Evolutionary conservation across 1,140 invertebrate species (phyloP).

Genomic region (Lerema accius): DNA sequence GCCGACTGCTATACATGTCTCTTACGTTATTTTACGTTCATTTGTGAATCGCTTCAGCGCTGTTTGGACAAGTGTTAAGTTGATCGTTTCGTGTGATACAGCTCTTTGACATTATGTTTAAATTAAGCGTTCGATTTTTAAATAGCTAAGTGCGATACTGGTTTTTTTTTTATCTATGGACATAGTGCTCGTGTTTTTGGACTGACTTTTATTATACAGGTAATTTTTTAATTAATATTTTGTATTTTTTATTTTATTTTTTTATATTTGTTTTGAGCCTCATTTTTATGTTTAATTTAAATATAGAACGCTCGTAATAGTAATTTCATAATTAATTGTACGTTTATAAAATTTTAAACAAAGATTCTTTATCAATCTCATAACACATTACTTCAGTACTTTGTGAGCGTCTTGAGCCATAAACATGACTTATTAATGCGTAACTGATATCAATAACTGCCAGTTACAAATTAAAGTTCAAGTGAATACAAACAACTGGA

Average conservation of each 20-base stretch:
- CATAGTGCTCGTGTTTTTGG: slow-evolving; percentile 52
- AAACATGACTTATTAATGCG: slow-evolving; percentile 9
- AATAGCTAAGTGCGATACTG: slow-evolving; percentile 62
- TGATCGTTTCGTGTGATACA: slow-evolving; percentile 79
- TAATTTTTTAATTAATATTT: slow-evolving; percentile 46
- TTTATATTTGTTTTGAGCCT: not conserved
- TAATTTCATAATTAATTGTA: no score
- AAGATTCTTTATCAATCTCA: slow-evolving; percentile 21
- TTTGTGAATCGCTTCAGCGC: slow-evolving; percentile 54
- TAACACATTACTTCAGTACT: slow-evolving; percentile 11
- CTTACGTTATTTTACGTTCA: slow-evolving; percentile 35
- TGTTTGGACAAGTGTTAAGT: slow-evolving; percentile 80
- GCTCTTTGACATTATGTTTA: slow-evolving; percentile 77
- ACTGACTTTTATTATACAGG: slow-evolving; percentile 55
- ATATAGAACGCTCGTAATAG: no score
- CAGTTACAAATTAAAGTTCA: not conserved
- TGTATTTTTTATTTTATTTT: slow-evolving; percentile 12
- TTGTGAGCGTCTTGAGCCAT: slow-evolving; percentile 20
- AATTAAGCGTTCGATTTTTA: slow-evolving; percentile 73
- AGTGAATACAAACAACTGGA: not conserved
- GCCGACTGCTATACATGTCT: slow-evolving; percentile 50
- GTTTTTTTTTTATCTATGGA: slow-evolving; percentile 56
- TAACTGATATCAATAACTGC: slow-evolving; percentile 7
- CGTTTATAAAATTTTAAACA: slow-evolving; percentile 1
- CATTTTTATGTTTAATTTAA: slow-evolving; percentile 9